Evolutionary conservation across 1,140 invertebrate species (phyloP).

Genomic region (Neodiprion virginianus): DNA sequence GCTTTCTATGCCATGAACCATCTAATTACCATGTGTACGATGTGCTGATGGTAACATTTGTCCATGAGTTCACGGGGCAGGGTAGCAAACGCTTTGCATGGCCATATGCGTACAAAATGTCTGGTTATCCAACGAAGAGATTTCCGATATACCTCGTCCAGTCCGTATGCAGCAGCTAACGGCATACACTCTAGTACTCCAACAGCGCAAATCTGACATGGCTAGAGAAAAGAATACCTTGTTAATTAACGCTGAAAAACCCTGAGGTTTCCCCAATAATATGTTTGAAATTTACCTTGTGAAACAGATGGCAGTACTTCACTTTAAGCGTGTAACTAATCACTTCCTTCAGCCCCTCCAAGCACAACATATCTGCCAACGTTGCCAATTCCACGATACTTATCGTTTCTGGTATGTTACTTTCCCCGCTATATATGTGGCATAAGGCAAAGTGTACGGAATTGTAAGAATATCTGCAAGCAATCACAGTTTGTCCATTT

Average conservation of each 20-base stretch:
- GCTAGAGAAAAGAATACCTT: conserved; percentile 62
- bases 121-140: conserved; percentile 85
- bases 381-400: conserved; percentile 86
- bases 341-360: conserved; percentile 90
- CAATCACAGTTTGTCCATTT: conserved; percentile 28
- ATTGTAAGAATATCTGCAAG: conserved; percentile 77
- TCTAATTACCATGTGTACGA: conserved; percentile 71
- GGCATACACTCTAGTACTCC: conserved; percentile 85
- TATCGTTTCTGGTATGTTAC: conserved; percentile 82
- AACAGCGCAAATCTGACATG: conserved; percentile 77
- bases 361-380: conserved; percentile 84
- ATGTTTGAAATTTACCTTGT: conserved; percentile 69
- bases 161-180: conserved; percentile 79
- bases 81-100: conserved; percentile 82
- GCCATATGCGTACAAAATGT: conserved; percentile 86
- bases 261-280: not conserved
- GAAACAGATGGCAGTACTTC: conserved; percentile 91
- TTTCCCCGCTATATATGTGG: conserved; percentile 90
- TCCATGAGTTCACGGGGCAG: conserved; percentile 81
- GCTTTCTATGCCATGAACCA: not conserved
- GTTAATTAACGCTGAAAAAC: not conserved
- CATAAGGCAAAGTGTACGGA: conserved; percentile 88
- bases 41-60: conserved; percentile 82
- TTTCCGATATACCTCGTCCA: conserved; percentile 87
- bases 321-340: conserved; percentile 85